Evolutionary conservation across 2,113 vertebrate species (phyloP), one percentile per base, ranked within the genome.

Genomic region (Cyanoramphus novaezelandiae): DNA sequence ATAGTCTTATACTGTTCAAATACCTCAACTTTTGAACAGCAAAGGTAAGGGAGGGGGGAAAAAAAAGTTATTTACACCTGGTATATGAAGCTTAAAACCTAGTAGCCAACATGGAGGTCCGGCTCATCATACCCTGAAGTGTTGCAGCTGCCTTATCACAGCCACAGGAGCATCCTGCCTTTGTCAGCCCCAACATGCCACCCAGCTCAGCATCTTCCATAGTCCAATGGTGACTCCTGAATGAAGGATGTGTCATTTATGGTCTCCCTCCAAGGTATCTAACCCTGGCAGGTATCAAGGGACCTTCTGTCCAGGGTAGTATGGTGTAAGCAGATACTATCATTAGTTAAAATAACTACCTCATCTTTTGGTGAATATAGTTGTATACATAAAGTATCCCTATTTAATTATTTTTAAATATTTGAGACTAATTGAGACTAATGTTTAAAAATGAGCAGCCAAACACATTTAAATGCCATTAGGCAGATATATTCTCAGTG

Each of bases 301-400:
- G 19, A 50, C 18, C 18, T 8, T 41, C 57, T 43, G 21, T 5
- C 47, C 88, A 63, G 41, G 17, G n/a, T 17, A 68, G 52, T 14
- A n/a, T 35, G 28, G 29, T 68, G 39, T 21, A 8, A 18, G 10
- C 28, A 60, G 27, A 12, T 29, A 14, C 46, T 33, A 15, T 49
- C 43, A 29, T 43, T 27, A 20, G 17, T 28, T 33, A 44, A 23
- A 27, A 52, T 3, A 35, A 43, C 31, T 11, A 9, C 23, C 31
- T 21, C 8, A 7, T 46, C 23, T 13, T 25, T 59, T 31, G 10
- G 25, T 16, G 20, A 11, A 28, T 11, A 24, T 31, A n/a, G 23
- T 4, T 69, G 13, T 15, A 23, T 13, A 8, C 18, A 28, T 14
- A 9, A 35, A 24, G 0, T 1, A 37, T 10, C 15, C 25, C 18